Evolutionary conservation across 2,113 vertebrate species (phyloP).

Genomic region (Machaerirhynchus nigripectus): DNA sequence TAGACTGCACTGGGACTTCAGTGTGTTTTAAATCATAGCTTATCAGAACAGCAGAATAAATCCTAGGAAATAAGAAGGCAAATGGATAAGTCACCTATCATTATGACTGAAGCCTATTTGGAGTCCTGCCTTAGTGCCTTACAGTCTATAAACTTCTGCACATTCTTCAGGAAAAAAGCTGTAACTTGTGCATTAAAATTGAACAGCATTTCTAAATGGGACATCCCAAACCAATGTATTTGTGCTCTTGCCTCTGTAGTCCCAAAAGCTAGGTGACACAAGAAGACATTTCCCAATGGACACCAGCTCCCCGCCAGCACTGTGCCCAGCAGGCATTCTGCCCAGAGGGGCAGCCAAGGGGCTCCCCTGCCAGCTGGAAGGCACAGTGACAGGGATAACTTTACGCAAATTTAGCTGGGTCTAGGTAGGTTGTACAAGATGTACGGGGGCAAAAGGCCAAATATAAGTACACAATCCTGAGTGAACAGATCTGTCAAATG

Average conservation of each 20-base stretch:
- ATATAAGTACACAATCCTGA: background rate
- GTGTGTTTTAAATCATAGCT: background rate
- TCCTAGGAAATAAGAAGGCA: background rate
- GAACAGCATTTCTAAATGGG: background rate
- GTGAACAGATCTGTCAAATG: background rate
- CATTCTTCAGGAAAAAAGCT: background rate
- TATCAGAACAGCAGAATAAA: background rate
- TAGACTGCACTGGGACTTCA: background rate
- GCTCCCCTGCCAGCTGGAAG: background rate
- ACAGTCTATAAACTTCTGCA: background rate
- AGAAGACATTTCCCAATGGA: background rate
- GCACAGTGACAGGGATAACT: accelerated
- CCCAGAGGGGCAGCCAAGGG: background rate
- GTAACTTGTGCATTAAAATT: background rate
- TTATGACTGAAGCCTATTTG: background rate
- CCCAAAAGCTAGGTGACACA: background rate
- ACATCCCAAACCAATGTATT: background rate
- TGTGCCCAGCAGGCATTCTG: background rate
- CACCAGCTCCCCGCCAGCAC: background rate
- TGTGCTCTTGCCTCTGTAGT: background rate
- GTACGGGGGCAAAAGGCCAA: accelerated
- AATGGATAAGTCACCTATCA: background rate
- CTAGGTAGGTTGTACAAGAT: background rate
- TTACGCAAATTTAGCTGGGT: background rate
- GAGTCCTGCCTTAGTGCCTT: background rate